These are phyloP conservation scores for Myoxocephalus aenaeus DNA, from an alignment of 2,797 vertebrate species.

Conservation along the genomic window DNA sequence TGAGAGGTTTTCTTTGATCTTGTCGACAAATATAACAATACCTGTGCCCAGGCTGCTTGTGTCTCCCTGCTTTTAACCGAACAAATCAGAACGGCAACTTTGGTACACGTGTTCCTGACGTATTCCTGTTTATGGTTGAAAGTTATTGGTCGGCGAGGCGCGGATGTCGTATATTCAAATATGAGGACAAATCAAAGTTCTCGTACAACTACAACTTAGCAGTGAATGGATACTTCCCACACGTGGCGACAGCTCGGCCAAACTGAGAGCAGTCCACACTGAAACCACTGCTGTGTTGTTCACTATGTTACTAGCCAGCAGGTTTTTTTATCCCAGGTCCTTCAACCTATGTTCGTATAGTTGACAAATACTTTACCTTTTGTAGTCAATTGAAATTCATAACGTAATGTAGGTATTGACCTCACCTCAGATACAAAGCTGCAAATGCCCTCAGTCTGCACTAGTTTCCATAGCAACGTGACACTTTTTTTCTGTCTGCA, in stretches of 20 bases:
- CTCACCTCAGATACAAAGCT: conserved; percentile 56
- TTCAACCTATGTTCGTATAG: background rate
- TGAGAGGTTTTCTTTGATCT: background rate
- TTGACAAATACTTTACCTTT: background rate
- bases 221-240: background rate
- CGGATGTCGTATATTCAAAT: background rate
- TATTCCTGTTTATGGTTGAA: background rate
- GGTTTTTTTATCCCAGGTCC: background rate
- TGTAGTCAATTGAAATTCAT: conserved; percentile 34
- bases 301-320: background rate
- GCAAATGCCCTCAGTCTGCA: conserved; percentile 41
- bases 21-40: background rate
- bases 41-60: background rate
- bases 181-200: background rate
- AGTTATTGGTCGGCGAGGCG: background rate
- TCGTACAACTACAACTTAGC: background rate
- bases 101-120: background rate
- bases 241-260: conserved; percentile 5
- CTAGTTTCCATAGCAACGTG: conserved; percentile 62
- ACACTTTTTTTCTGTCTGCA: conserved; percentile 23
- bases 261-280: background rate
- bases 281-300: background rate
- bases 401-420: conserved; percentile 29
- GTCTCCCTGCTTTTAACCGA: background rate
- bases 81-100: background rate